Conservation (phyloP, 2,888 invertebrate genomes). For the Eudasyphora cyanicolor region DNA sequence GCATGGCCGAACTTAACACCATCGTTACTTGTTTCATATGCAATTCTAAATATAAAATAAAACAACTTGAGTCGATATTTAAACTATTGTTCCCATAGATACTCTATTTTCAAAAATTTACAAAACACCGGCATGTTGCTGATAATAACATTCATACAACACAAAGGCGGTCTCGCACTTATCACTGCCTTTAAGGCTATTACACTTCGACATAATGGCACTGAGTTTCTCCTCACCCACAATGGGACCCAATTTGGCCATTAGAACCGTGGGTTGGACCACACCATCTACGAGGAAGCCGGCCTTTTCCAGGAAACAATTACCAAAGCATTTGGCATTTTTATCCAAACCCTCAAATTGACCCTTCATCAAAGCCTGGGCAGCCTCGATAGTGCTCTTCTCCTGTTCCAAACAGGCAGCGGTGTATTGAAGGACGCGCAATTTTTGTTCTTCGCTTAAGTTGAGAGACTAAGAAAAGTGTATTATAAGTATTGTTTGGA, state of each 20-base stretch:
- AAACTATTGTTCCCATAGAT: too few species aligned
- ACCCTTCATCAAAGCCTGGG: conserved; percentile 13
- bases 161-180: conserved; percentile 53
- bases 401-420: conserved; percentile 23
- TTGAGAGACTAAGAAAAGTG: background rate
- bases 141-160: conserved; percentile 36
- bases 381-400: background rate
- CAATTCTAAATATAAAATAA: too few species aligned
- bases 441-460: conserved; percentile 38
- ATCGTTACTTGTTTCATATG: too few species aligned
- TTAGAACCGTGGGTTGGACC: conserved; percentile 2
- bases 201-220: conserved; percentile 35
- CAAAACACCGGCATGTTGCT: background rate
- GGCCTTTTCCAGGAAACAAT: conserved; percentile 48
- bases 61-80: too few species aligned
- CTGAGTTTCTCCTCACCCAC: conserved; percentile 36
- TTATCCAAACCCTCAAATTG: conserved; percentile 27
- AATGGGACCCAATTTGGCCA: background rate
- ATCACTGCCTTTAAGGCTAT: conserved; percentile 35
- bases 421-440: conserved; percentile 22
- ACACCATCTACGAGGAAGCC: conserved; percentile 33
- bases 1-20: too few species aligned
- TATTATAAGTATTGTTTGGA: background rate
- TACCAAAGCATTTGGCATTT: conserved; percentile 40
- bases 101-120: conserved; percentile 17